Evolutionary conservation across 37 sponge, comb jelly and placozoan genomes (phyloP).

Genomic region (Dysidea cf. avara): DNA sequence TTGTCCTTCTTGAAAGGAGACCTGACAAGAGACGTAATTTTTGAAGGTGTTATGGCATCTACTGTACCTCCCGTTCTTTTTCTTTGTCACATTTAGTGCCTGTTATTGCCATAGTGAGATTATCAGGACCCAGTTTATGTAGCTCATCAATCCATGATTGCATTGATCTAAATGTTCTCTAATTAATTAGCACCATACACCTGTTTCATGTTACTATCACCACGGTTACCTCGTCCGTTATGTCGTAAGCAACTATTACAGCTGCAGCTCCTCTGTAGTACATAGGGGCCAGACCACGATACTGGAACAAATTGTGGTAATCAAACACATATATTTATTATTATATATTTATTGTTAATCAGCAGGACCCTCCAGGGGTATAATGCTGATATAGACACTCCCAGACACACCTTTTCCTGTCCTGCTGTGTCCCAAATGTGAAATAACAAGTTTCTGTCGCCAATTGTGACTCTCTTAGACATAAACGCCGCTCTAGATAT

Average conservation of each 20-base stretch:
- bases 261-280: constrained; percentile 91
- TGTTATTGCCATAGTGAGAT: constrained; percentile 62
- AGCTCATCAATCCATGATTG: constrained; percentile 78
- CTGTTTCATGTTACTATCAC: not conserved
- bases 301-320: constrained; percentile 33
- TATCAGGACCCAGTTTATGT: constrained; percentile 55
- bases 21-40: constrained; percentile 25
- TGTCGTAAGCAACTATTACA: constrained; percentile 80
- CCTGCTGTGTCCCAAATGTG: constrained; percentile 95
- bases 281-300: constrained; percentile 88
- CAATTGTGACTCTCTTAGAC: constrained; percentile 64
- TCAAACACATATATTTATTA: not conserved
- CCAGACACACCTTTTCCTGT: constrained; percentile 79
- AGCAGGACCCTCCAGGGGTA: no score
- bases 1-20: constrained; percentile 53
- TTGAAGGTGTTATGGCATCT: not conserved
- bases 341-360: no score
- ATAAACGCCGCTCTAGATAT: constrained; percentile 84
- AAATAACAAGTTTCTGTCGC: constrained; percentile 72
- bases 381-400: no score
- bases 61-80: constrained; percentile 46
- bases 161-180: constrained; percentile 66
- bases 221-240: constrained; percentile 64
- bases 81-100: constrained; percentile 76
- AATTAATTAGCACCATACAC: not conserved